phyloP scores from a whole-genome alignment of 2,888 invertebrate genomes.

The Agapetus fuscipes region DNA sequence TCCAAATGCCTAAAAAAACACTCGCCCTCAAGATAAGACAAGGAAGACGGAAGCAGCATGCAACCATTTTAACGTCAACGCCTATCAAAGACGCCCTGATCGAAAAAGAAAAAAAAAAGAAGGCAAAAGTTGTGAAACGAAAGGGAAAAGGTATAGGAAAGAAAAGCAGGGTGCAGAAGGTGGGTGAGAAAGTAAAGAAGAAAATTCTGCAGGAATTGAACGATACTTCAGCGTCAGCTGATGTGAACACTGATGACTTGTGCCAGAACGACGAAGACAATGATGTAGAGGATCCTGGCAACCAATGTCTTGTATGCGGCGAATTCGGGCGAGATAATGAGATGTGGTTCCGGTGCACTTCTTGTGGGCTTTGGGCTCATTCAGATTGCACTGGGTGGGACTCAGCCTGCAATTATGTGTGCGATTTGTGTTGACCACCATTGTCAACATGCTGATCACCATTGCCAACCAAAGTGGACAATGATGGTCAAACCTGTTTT shows the following conservation, averaged over 20 bases:
- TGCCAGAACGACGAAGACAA: conserved; percentile 20
- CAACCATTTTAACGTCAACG: conserved; percentile 21
- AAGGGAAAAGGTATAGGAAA: too few species aligned
- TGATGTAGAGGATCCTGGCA: conserved; percentile 19
- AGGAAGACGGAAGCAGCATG: background rate
- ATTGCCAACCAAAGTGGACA: conserved; percentile 20
- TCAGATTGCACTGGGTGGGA: conserved; percentile 24
- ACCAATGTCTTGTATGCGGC: background rate
- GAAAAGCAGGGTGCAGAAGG: conserved; percentile 18
- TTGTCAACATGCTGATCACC: conserved; percentile 20
- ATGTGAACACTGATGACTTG: too few species aligned
- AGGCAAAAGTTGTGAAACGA: conserved; percentile 15
- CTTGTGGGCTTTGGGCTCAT: conserved; percentile 1
- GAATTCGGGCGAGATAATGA: conserved; percentile 17
- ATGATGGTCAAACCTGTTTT: conserved; percentile 19
- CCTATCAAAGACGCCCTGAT: conserved; percentile 13
- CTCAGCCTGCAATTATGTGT: conserved; percentile 22
- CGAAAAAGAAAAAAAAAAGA: conserved; percentile 1
- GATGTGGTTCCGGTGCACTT: conserved; percentile 18
- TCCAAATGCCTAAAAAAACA: conserved; percentile 22
- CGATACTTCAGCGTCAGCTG: background rate
- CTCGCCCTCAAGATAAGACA: conserved; percentile 1
- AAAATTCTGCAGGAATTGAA: background rate
- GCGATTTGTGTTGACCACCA: conserved; percentile 19
- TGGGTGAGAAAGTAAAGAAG: background rate